Evolutionary conservation across 2,113 vertebrate species (phyloP).

Genomic region (Stegastes partitus): DNA sequence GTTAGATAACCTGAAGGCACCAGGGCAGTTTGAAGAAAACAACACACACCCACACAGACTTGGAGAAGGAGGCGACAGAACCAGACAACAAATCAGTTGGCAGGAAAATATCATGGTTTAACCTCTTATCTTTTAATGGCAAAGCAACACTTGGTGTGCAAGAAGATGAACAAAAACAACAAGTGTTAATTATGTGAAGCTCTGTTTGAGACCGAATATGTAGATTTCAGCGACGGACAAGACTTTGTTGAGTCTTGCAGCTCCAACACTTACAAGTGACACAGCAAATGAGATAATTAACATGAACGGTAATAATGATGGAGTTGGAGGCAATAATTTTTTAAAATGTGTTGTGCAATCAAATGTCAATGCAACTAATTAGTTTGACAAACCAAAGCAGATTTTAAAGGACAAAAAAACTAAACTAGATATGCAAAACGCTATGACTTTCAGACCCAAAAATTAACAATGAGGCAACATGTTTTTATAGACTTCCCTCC

Average conservation of each 20-base stretch:
- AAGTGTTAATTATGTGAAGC: neutral
- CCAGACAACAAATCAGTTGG: neutral
- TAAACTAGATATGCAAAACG: too few relatives aligned
- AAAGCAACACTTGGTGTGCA: neutral
- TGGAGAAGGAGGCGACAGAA: neutral
- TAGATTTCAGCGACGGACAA: constrained; percentile 12
- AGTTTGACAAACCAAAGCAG: neutral
- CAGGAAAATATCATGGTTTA: neutral
- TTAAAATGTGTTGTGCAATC: neutral
- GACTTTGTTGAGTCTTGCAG: neutral
- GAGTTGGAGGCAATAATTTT: neutral
- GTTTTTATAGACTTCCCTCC: neutral
- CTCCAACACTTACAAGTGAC: neutral
- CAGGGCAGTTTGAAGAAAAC: neutral
- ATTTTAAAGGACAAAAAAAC: neutral
- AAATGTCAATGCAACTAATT: constrained; percentile 11
- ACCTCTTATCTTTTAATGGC: neutral
- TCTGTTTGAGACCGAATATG: neutral
- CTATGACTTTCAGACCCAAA: too few relatives aligned
- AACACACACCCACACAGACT: neutral
- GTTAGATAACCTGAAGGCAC: neutral
- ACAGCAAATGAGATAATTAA: constrained; percentile 6
- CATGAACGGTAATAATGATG: constrained; percentile 23
- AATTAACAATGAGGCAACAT: neutral
- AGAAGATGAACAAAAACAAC: too few relatives aligned